These are phyloP conservation scores for Puntigrus tetrazona DNA, from an alignment of 2,113 vertebrate genomes.

Conservation along the genomic window DNA sequence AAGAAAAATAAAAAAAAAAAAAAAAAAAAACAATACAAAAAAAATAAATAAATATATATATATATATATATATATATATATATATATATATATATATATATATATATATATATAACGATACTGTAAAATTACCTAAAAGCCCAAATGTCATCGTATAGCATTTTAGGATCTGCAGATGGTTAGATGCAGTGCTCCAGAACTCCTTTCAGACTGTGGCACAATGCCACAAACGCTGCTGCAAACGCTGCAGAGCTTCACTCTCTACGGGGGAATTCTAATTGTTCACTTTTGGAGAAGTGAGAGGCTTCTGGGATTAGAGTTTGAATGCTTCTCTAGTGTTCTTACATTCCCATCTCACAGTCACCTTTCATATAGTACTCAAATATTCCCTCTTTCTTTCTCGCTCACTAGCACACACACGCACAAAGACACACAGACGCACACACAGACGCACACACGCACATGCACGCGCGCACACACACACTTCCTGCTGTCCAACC, in stretches of 20 bases:
- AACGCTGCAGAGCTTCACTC: slow-evolving; percentile 4
- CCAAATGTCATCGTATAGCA: neutral
- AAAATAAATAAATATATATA: no score
- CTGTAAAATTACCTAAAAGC: no score
- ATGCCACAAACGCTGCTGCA: slow-evolving; percentile 11
- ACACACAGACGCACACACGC: neutral
- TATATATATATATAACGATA: no score
- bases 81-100: no score
- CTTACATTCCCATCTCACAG: neutral
- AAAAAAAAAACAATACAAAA: no score
- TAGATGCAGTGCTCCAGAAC: neutral
- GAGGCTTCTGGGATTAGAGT: slow-evolving; percentile 17
- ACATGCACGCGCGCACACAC: neutral
- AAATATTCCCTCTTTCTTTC: neutral
- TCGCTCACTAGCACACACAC: neutral
- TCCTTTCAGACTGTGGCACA: slow-evolving; percentile 20
- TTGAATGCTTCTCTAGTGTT: slow-evolving; percentile 1
- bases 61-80: no score
- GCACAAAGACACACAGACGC: neutral
- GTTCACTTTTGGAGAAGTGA: slow-evolving; percentile 3
- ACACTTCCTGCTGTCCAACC: neutral
- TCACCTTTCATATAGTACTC: slow-evolving; percentile 1
- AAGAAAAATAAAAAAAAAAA: no score
- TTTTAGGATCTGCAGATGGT: neutral
- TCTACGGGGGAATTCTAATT: slow-evolving; percentile 7